Evolutionary conservation across 2,797 vertebrate genomes (phyloP).

Genomic region (Melanotaenia nigrans): DNA sequence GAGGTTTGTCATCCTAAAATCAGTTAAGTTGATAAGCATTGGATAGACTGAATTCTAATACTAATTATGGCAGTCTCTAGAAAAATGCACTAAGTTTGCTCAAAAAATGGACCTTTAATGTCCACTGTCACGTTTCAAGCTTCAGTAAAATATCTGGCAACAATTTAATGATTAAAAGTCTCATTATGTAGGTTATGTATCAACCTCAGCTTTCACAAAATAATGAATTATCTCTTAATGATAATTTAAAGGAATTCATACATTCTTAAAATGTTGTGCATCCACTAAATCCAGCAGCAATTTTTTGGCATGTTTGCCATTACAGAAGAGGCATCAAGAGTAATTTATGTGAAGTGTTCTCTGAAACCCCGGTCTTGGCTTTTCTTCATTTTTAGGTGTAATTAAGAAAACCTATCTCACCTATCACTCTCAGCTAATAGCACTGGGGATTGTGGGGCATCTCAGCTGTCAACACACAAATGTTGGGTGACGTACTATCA

Average conservation of each 20-base stretch:
- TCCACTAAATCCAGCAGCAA: not conserved
- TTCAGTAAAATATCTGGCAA: not conserved
- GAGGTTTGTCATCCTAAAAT: too few relatives aligned
- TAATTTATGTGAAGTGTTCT: not conserved
- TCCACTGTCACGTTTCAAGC: not conserved
- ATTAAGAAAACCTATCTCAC: slow-evolving; percentile 35
- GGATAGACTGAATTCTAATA: too few relatives aligned
- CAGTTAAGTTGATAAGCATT: too few relatives aligned
- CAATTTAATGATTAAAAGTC: not conserved
- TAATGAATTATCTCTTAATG: not conserved
- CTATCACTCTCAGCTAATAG: slow-evolving; percentile 38
- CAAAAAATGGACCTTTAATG: not conserved
- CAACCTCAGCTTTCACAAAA: not conserved
- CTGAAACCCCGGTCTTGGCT: not conserved
- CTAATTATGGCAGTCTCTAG: too few relatives aligned
- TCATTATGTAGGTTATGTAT: not conserved
- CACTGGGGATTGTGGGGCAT: slow-evolving; percentile 25
- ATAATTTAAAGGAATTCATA: not conserved
- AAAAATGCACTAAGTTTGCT: too few relatives aligned
- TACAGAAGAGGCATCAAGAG: not conserved
- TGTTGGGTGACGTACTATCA: slow-evolving; percentile 29
- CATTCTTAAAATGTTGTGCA: not conserved
- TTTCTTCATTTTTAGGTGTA: slow-evolving; percentile 35
- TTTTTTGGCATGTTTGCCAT: not conserved
- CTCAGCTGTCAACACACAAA: slow-evolving; percentile 46